phyloP scores from a whole-genome alignment of 2,113 vertebrate species.

The Hydrochoerus hydrochaeris region DNA sequence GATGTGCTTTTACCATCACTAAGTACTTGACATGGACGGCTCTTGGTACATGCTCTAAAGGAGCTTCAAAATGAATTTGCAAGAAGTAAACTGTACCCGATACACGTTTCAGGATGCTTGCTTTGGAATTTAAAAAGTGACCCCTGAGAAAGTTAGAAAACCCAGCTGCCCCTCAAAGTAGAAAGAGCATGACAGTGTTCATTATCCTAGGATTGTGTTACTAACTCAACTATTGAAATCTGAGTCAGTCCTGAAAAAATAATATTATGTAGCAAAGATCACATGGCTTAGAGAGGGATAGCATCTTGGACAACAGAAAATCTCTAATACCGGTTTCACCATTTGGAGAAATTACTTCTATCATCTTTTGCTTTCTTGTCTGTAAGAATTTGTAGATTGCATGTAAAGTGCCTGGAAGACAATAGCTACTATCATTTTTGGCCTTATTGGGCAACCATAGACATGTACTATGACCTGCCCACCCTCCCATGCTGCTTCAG shows the following conservation, averaged over 20 bases:
- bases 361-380: background rate
- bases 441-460: too few species aligned
- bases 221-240: background rate
- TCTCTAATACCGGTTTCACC: background rate
- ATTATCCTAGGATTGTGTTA: background rate
- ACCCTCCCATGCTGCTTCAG: background rate
- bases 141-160: background rate
- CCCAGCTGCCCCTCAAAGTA: background rate
- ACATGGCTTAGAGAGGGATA: background rate
- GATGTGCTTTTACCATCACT: background rate
- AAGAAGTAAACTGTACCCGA: background rate
- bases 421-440: background rate
- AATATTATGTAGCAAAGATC: background rate
- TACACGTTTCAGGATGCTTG: background rate
- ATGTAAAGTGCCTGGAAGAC: background rate
- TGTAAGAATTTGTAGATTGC: background rate
- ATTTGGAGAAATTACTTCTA: background rate
- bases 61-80: background rate
- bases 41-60: background rate
- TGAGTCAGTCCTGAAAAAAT: background rate
- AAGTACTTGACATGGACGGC: background rate
- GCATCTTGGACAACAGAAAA: background rate
- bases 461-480: background rate
- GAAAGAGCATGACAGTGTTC: background rate
- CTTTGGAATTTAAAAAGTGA: background rate